These are phyloP conservation scores for Hypotaenidia philippensis DNA, from an alignment of 2,797 vertebrate species.

Conservation along the genomic window DNA sequence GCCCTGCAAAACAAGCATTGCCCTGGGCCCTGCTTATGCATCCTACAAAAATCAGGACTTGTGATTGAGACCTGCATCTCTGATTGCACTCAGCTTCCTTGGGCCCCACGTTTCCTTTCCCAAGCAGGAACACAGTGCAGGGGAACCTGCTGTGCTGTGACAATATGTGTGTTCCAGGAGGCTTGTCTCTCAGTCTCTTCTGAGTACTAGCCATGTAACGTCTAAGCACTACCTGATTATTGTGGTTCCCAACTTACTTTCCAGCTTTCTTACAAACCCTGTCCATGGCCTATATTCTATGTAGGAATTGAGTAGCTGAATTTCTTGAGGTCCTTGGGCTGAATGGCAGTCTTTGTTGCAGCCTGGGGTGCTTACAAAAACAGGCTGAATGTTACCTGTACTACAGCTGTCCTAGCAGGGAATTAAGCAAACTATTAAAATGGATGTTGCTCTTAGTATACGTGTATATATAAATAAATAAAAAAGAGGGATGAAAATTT, in stretches of 20 bases:
- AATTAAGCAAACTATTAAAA: not conserved
- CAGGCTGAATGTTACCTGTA: not conserved
- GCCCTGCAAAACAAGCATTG: not conserved
- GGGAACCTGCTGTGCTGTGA: not conserved
- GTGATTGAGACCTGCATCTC: not conserved
- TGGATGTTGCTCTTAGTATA: not conserved
- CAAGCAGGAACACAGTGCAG: not conserved
- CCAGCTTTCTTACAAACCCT: not conserved
- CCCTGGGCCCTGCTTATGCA: not conserved
- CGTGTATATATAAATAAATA: not conserved
- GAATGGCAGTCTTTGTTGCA: not conserved
- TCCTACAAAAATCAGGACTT: not conserved
- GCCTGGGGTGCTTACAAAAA: not conserved
- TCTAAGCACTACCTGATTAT: not conserved
- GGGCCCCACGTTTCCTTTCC: not conserved
- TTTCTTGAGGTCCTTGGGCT: not conserved
- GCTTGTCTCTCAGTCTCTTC: not conserved
- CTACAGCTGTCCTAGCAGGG: not conserved
- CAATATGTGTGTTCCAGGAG: not conserved
- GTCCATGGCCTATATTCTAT: not conserved
- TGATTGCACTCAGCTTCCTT: not conserved
- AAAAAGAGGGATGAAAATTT: not conserved
- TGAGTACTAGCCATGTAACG: not conserved
- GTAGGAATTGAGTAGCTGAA: not conserved
- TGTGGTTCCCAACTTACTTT: not conserved